Evolutionary conservation across 1,140 invertebrate species (phyloP).

Genomic region (Scaptomyza pallida): DNA sequence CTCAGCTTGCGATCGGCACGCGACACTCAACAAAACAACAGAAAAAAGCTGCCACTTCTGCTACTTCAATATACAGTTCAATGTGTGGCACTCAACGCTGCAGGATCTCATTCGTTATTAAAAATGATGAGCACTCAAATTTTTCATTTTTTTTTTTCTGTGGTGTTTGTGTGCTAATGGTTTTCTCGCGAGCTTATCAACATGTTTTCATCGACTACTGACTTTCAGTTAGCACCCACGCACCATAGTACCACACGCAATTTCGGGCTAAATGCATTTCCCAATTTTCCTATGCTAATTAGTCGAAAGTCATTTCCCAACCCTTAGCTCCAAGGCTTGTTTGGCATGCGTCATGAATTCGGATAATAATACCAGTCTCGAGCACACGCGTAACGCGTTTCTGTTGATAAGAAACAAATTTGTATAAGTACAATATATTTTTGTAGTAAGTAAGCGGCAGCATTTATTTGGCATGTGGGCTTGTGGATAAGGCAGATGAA

Average conservation of each 20-base stretch:
- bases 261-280: conserved; percentile 9
- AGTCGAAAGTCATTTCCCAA: conserved; percentile 27
- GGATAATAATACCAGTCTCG: conserved; percentile 42
- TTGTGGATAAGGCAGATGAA: conserved; percentile 4
- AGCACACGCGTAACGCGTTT: conserved; percentile 28
- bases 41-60: conserved; percentile 40
- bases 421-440: neutral
- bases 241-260: conserved; percentile 46
- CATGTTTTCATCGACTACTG: conserved; percentile 49
- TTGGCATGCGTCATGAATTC: conserved; percentile 54
- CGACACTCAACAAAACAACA: conserved; percentile 48
- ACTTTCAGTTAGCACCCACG: conserved; percentile 40
- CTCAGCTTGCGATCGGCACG: conserved; percentile 75
- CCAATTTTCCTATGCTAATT: conserved; percentile 58
- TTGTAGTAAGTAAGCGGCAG: conserved; percentile 7
- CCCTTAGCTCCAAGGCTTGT: neutral
- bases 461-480: conserved; percentile 39
- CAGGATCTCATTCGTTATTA: conserved; percentile 70
- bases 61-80: conserved; percentile 25
- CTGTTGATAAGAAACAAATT: conserved; percentile 24
- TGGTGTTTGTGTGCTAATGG: conserved; percentile 57
- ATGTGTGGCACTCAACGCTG: conserved; percentile 36
- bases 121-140: conserved; percentile 27
- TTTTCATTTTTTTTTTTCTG: neutral
- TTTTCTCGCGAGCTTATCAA: conserved; percentile 70